Evolutionary conservation across 2,797 vertebrate genomes (phyloP).

Genomic region (Fistularia commersonii): DNA sequence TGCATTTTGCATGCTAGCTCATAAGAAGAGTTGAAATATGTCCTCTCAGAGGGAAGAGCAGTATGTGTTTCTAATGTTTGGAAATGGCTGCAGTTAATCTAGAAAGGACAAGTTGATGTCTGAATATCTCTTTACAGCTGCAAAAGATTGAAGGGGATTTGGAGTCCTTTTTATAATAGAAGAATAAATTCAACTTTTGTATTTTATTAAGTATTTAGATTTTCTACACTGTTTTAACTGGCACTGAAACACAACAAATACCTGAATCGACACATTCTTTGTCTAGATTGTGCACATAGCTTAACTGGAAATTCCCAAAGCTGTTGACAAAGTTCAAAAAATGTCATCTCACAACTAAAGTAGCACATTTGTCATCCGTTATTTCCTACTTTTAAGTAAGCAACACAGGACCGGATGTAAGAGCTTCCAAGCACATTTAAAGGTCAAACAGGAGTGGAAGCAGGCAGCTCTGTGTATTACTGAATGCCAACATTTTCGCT

Average conservation of each 20-base stretch:
- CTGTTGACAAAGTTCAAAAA: conserved; percentile 20
- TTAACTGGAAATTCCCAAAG: conserved; percentile 8
- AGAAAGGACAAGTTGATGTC: conserved; percentile 36
- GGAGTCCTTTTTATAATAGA: too few species aligned
- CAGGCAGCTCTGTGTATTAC: conserved; percentile 23
- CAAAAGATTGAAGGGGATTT: not conserved
- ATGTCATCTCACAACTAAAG: conserved; percentile 20
- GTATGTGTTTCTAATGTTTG: conserved; percentile 2
- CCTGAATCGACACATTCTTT: not conserved
- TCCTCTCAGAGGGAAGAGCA: conserved; percentile 15
- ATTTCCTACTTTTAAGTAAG: conserved; percentile 15
- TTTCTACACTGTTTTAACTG: not conserved
- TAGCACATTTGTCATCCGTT: conserved; percentile 30
- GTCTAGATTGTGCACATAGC: too few species aligned
- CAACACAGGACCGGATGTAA: conserved; percentile 34
- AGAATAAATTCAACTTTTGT: not conserved
- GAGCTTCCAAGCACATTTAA: conserved; percentile 32
- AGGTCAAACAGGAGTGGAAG: conserved; percentile 42
- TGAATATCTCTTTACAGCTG: conserved; percentile 12
- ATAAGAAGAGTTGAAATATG: conserved; percentile 22
- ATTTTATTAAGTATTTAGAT: not conserved
- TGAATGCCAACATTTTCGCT: conserved; percentile 23
- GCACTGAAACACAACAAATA: not conserved
- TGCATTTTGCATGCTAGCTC: conserved; percentile 31
- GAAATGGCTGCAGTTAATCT: conserved; percentile 30